Evolutionary conservation across 2,888 invertebrate species (phyloP), one percentile per base, ranked within the genome.

Genomic region (Quadroppia sp.): DNA sequence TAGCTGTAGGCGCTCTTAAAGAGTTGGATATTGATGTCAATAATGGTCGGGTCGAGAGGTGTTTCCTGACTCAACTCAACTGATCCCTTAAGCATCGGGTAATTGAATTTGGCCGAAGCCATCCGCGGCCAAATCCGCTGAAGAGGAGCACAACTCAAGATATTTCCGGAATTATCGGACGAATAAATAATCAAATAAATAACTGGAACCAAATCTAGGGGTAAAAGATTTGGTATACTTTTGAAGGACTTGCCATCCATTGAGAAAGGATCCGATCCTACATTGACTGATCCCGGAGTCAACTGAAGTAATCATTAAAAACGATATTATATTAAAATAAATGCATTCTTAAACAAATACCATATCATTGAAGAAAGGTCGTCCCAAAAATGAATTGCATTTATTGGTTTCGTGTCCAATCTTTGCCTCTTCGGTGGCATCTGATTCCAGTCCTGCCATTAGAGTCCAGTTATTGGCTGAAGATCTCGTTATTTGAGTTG

Each of bases 151-250:
- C 79, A 79, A 30, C 78, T 77, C 7, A 78, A 45, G 17, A 75
- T 61, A 56, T 74, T 74, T 23, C 74, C 73, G 7, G 87, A 83
- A 80, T 91, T 89, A 72, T 87, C 87, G 76, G 87, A 86, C 79
- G 92, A 92, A 81, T 89, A 91, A 25, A 94, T 84, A 61, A 92
- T 92, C 71, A 94, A 85, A 81, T 92, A 93, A 30, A 92, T 83
- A 50, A 69, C 72, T 53, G 71, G 71, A 13, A 75, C 48, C 20
- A 50, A 72, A 71, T 87, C 87, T 1, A 90, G 88, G 72, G 92
- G 80, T 59, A 89, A 83, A 74, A 88, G 83, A 77, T 88, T 86
- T 0, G 88, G 86, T 81, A 78, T 67, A 13, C 71, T 74, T 23
- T 77, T 73, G 69, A 76, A 77, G 17, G 77, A 77, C 13, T 78